Conservation (phyloP, 1,140 invertebrate genomes). For the Drosophila pandora region DNA sequence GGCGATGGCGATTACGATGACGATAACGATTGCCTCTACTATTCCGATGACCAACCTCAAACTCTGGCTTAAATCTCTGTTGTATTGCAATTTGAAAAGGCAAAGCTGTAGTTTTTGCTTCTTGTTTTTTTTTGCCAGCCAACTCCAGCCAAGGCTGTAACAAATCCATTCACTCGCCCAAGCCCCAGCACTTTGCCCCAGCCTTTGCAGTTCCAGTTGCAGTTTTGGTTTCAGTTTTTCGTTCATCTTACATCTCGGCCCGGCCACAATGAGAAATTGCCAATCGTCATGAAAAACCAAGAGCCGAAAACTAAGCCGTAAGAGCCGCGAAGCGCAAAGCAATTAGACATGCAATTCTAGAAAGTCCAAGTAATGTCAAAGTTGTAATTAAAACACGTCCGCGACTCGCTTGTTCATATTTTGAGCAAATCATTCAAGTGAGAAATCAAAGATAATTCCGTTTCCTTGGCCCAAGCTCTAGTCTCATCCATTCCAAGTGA, state of each 20-base stretch:
- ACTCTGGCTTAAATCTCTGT: not conserved
- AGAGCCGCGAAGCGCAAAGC: conserved; percentile 64
- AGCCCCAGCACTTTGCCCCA: not conserved
- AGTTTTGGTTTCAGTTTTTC: conserved; percentile 34
- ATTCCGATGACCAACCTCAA: conserved; percentile 39
- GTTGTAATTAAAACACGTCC: conserved; percentile 68
- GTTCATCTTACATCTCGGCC: conserved; percentile 34
- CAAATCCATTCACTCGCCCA: conserved; percentile 69
- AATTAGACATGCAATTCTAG: conserved; percentile 78
- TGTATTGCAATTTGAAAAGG: conserved; percentile 3
- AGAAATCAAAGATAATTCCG: conserved; percentile 4
- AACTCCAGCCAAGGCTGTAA: conserved; percentile 58
- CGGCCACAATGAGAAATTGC: conserved; percentile 55
- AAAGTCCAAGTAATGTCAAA: conserved; percentile 73
- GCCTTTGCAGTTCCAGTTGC: conserved; percentile 39
- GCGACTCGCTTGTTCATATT: conserved; percentile 25
- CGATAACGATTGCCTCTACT: conserved; percentile 14
- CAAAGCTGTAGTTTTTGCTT: conserved; percentile 21
- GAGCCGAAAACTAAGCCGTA: conserved; percentile 12
- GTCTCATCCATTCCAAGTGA: not conserved
- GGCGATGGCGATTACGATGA: conserved; percentile 16
- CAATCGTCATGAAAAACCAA: conserved; percentile 60
- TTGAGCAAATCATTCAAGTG: conserved; percentile 5
- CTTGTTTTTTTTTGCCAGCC: conserved; percentile 1
- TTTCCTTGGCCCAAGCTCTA: not conserved